Evolutionary conservation across 2,888 invertebrate genomes (phyloP), one percentile per base, ranked within the genome.

Genomic region (Thymelicus lineola): DNA sequence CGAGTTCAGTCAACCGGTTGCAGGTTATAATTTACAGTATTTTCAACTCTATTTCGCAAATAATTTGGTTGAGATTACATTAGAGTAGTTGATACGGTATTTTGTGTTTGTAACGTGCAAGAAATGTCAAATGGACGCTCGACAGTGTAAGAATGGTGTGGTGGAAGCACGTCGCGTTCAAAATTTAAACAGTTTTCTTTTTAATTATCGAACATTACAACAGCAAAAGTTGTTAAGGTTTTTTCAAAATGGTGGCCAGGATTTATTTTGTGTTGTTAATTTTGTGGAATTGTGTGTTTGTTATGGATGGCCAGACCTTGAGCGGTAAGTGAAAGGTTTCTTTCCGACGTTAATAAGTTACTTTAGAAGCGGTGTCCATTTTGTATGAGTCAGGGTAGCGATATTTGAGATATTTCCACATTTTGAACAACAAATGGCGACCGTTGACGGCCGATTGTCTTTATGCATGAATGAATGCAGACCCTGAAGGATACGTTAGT

Each of bases 291-390:
- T 63, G 86, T 79, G 83, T 83, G 71, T 77, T 85, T 65, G 82
- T 86, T 71, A 77, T 87, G 76, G 84, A 86, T 72, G 90, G 87
- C 66, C 90, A 91, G 79, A 88, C 89, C 86, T 89, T 90, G 89
- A 83, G 86, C 68, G 92, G 91, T 91, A 75, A 92, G 92, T 91
- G 90, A 92, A 91, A 91, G 91, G 90, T 66, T 79, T 79, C 81
- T 84, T 82, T 83, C 74, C 77, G 73, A 57, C 55, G 61, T 61
- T 55, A 67, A 67, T 46, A 42, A 28, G 28, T 28, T 28, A 59
- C 17, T 38, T 60, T 10, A 42, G 42, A 17, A n/a, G 53, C 14
- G 28, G 64, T 64, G 55, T 42, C 55, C 55, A 42, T 55, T 50
- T 55, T 53, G 53, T 28, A 15, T 64, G 64, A 64, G 42, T 64